Evolutionary conservation across 2,113 vertebrate species (phyloP).

Genomic region (Monarcha castaneiventris): DNA sequence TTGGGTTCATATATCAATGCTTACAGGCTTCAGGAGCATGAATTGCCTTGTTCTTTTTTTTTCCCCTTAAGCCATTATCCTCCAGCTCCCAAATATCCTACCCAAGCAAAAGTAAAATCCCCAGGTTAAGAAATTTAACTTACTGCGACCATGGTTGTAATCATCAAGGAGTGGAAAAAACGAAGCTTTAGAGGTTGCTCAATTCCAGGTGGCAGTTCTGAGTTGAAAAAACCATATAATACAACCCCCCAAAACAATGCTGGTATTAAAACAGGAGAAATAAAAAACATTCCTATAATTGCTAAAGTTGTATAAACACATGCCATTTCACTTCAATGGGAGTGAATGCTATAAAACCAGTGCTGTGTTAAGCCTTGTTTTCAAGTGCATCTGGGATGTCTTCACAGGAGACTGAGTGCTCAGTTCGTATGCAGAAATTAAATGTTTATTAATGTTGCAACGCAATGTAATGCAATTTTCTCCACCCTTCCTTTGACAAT

Average conservation of each 20-base stretch:
- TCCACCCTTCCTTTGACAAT: constrained; percentile 48
- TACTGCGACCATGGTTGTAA: not conserved
- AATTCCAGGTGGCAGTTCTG: constrained; percentile 45
- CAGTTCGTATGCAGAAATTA: not conserved
- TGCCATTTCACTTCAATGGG: not conserved
- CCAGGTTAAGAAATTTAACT: not conserved
- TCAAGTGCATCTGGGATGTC: not conserved
- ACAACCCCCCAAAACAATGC: not conserved
- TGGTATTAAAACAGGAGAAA: constrained; percentile 24
- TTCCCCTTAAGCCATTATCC: not conserved
- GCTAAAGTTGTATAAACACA: not conserved
- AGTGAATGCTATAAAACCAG: not conserved
- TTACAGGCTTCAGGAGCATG: not conserved
- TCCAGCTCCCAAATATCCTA: not conserved
- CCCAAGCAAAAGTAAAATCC: not conserved
- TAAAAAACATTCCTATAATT: not conserved
- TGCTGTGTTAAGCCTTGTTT: not conserved
- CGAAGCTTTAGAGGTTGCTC: constrained; percentile 54
- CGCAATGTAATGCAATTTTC: not conserved
- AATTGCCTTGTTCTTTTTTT: not conserved
- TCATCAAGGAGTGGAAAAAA: not conserved
- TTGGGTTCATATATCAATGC: not conserved
- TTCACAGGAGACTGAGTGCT: not conserved
- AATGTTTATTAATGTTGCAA: constrained; percentile 52
- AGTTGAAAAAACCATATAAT: not conserved